A percentile compares a stretch with the other conserved stretches of the same genome.
These are phyloP conservation scores for Lathronympha strigana DNA, from an alignment of 2,888 invertebrate genomes.

Conservation along the genomic window DNA sequence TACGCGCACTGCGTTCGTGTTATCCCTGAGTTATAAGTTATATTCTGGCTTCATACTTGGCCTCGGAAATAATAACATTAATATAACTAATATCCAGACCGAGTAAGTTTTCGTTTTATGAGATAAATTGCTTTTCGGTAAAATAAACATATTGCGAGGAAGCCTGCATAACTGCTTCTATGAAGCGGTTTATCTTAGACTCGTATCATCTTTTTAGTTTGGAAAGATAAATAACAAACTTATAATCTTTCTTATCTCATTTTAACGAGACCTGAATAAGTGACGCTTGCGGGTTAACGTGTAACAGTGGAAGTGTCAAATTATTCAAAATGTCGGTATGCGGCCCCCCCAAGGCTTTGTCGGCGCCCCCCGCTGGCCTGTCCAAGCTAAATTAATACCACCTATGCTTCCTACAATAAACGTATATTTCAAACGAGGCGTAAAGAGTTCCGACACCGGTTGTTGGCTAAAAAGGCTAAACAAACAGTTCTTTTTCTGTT, in stretches of 20 bases:
- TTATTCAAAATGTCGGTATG: slow-evolving; percentile 26
- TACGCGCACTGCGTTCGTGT: too few species aligned
- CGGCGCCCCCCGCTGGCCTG: slow-evolving; percentile 23
- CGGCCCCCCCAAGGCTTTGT: slow-evolving; percentile 17
- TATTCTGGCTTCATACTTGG: too few species aligned
- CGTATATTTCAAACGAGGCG: slow-evolving; percentile 11
- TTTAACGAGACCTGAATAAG: slow-evolving; percentile 10
- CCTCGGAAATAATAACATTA: too few species aligned
- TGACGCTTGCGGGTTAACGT: slow-evolving; percentile 14
- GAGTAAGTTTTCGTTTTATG: too few species aligned
- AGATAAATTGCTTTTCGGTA: too few species aligned
- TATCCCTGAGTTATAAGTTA: too few species aligned
- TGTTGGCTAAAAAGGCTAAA: slow-evolving; percentile 1
- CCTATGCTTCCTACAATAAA: slow-evolving; percentile 27
- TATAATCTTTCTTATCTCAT: background rate
- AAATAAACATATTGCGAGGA: too few species aligned
- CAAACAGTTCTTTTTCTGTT: background rate
- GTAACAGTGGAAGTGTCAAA: slow-evolving; percentile 33
- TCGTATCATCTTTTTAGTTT: too few species aligned
- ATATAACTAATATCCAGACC: too few species aligned
- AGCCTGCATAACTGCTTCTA: too few species aligned
- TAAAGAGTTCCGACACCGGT: slow-evolving; percentile 18
- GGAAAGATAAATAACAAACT: too few species aligned
- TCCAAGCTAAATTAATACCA: slow-evolving; percentile 24
- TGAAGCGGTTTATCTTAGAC: too few species aligned